A percentile compares a stretch with the other conserved stretches of the same genome.
Evolutionary conservation across 64 coral and sea anemone species (phyloP).

Genomic region (Stylophora pistillata): DNA sequence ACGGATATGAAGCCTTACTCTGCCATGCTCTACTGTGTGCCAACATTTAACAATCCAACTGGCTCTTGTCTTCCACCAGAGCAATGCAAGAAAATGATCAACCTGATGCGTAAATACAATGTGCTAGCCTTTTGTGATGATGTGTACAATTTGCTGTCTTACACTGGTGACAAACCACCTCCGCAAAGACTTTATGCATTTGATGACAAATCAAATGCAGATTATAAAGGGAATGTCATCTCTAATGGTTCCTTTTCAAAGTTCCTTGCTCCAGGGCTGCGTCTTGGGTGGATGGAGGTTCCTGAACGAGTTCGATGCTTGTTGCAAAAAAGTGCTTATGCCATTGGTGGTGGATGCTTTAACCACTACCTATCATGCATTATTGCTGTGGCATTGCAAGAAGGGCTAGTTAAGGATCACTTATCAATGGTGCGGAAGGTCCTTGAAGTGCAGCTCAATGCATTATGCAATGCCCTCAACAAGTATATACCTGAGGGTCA

Average conservation of each 20-base stretch:
- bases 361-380: slow-evolving; percentile 84
- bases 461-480: slow-evolving; percentile 78
- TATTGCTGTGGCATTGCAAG: slow-evolving; percentile 62
- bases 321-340: slow-evolving; percentile 50
- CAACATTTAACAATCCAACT: slow-evolving; percentile 89
- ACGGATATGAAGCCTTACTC: slow-evolving; percentile 69
- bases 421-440: slow-evolving; percentile 30
- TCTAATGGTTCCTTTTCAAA: slow-evolving; percentile 92
- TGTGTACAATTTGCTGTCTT: slow-evolving; percentile 79
- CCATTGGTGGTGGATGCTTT: slow-evolving; percentile 72
- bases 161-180: slow-evolving; percentile 53
- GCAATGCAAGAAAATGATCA: slow-evolving; percentile 58
- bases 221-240: slow-evolving; percentile 92
- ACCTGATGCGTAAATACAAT: slow-evolving; percentile 81
- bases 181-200: slow-evolving; percentile 67
- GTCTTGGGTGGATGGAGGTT: slow-evolving; percentile 86
- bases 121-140: slow-evolving; percentile 86
- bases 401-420: slow-evolving; percentile 72
- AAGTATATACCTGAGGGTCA: slow-evolving; percentile 59
- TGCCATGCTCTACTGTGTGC: slow-evolving; percentile 71
- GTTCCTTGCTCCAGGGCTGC: slow-evolving; percentile 79
- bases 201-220: slow-evolving; percentile 74
- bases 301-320: slow-evolving; percentile 37
- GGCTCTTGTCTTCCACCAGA: slow-evolving; percentile 56
- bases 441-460: slow-evolving; percentile 48